Evolutionary conservation across 2,888 invertebrate genomes (phyloP).

Genomic region (Pollenia griseotomentosa): DNA sequence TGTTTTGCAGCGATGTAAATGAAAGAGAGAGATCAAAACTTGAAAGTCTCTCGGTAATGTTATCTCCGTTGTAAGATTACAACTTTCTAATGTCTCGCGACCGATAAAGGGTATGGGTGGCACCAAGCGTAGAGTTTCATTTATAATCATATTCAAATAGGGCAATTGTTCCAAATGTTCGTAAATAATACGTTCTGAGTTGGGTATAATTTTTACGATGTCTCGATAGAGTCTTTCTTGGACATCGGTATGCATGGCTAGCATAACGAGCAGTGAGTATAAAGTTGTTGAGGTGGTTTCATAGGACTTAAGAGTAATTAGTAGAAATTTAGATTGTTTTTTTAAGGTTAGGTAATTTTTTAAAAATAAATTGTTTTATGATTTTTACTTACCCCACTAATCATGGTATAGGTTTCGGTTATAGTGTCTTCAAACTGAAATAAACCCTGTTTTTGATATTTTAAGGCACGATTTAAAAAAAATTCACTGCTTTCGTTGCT

Average conservation of each 20-base stretch:
- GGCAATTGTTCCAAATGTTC: conserved; percentile 78
- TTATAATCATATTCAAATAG: conserved; percentile 80
- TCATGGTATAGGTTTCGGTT: conserved; percentile 75
- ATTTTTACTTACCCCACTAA: conserved; percentile 73
- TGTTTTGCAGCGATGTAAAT: conserved; percentile 80
- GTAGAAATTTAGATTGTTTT: not conserved
- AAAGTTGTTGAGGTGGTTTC: conserved; percentile 76
- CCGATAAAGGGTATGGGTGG: conserved; percentile 80
- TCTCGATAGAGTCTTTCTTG: conserved; percentile 77
- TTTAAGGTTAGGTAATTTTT: not conserved
- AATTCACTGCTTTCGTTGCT: conserved; percentile 67
- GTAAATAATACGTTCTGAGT: conserved; percentile 68
- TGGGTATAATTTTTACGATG: conserved; percentile 70
- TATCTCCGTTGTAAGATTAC: conserved; percentile 77
- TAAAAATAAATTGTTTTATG: not conserved
- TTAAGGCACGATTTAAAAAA: conserved; percentile 75
- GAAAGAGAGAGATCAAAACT: conserved; percentile 79
- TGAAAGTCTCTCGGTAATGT: conserved; percentile 79
- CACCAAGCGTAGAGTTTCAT: conserved; percentile 80
- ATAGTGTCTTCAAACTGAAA: conserved; percentile 74
- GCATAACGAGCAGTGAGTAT: conserved; percentile 74
- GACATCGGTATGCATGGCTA: conserved; percentile 77
- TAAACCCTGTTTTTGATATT: conserved; percentile 72
- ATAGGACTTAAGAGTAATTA: conserved; percentile 66
- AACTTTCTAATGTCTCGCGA: conserved; percentile 75